Percentiles rank a stretch among this genome's conserved stretches.
phyloP scores from a whole-genome alignment of 2,888 invertebrate genomes.

The Stictocephala bisonia region DNA sequence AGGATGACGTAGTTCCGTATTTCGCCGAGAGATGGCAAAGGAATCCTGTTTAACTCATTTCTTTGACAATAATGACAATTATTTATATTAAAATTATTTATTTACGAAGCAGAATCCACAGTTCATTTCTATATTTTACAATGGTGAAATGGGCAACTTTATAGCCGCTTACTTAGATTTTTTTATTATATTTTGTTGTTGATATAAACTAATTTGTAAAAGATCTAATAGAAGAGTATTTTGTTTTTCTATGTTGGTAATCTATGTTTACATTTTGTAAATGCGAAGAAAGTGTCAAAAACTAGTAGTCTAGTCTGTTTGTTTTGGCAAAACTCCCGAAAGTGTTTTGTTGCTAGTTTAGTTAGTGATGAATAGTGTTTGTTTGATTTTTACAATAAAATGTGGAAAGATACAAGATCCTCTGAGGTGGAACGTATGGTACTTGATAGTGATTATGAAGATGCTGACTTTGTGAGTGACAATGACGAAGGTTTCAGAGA shows the following conservation, averaged over 20 bases:
- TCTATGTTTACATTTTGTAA: slow-evolving; percentile 10
- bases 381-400: background rate
- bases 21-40: slow-evolving; percentile 18
- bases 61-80: slow-evolving; percentile 3
- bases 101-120: slow-evolving; percentile 1
- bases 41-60: background rate
- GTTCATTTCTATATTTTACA: background rate
- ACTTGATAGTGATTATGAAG: slow-evolving; percentile 18
- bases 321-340: background rate
- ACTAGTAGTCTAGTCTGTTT: background rate
- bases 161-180: background rate
- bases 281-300: background rate
- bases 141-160: background rate
- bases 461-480: slow-evolving; percentile 7
- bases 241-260: slow-evolving; percentile 17
- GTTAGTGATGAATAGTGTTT: slow-evolving; percentile 15
- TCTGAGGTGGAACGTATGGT: slow-evolving; percentile 13
- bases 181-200: slow-evolving; percentile 16
- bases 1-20: slow-evolving; percentile 9
- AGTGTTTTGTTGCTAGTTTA: background rate
- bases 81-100: slow-evolving; percentile 12
- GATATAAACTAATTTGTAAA: background rate
- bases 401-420: slow-evolving; percentile 15
- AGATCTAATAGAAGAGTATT: slow-evolving; percentile 1
- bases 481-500: slow-evolving; percentile 3